Base-by-base conservation (phyloP, 2,888 invertebrate species). In the Lepidochitona cinerea region DNA sequence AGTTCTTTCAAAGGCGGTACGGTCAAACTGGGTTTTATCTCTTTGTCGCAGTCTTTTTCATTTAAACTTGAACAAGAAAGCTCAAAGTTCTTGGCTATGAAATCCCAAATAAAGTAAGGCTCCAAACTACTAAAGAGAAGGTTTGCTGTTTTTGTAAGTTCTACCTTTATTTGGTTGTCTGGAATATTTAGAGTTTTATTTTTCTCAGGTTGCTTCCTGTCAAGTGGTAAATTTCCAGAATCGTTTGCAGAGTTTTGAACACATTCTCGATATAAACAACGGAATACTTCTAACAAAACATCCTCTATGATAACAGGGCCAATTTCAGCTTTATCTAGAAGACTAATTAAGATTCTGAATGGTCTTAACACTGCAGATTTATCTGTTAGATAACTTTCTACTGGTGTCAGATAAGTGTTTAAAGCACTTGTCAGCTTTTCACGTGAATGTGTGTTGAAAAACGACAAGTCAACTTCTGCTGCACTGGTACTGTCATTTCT, bases 291-390 rank as follows among this genome's bases (percentile, higher is more conserved):
- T 68, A 90, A 75, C n/a, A 90, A 77, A 5, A 90, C 85, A 75
- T 86, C 88, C 74, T 90, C 89, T 26, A 90, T 74, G 52, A 90
- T 88, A 36, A 85, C 85, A 14, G 89, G 86, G 7, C 96, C 96
- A 73, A 97, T 95, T 89, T 96, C 96, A 12, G 95, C 94, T 89
- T 96, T 95, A 89, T 97, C 97, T 75, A 97, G 92, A 66, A 97
- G 91, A 64, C 96, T 95, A 33, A 96, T 94, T 81, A 97, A 92
- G 73, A 97, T 93, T 80, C 96, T 93, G 89, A 96, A 89, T 14
- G 89, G 89, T 69, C 78, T 75, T 49, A 83, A 73, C 37, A 76
- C 37, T 23, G 68, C 68, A 1, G 73, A 49, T 49, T 68, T 72
- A 6, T 66, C 49, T 14, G n/a, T 32, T 26, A 33, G 18, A 33